phyloP scores from a whole-genome alignment of 2,797 vertebrate species.

The Echeneis naucrates region DNA sequence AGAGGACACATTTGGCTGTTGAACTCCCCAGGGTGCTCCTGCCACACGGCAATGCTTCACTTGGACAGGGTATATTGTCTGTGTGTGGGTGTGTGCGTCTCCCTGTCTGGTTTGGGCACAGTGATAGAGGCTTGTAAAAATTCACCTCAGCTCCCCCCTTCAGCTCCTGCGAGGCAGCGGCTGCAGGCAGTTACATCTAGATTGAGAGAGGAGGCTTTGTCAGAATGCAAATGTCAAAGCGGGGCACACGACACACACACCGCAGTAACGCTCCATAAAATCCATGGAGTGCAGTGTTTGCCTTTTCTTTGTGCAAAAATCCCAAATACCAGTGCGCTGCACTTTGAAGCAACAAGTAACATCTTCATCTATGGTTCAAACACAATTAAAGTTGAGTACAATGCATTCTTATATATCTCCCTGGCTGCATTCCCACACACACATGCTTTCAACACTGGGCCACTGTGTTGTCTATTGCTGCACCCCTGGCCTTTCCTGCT shows the following conservation, averaged over 20 bases:
- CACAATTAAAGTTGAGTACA: constrained; percentile 46
- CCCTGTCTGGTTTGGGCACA: constrained; percentile 57
- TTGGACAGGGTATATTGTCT: constrained; percentile 67
- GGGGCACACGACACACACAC: constrained; percentile 30
- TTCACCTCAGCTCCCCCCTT: constrained; percentile 81
- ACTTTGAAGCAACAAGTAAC: constrained; percentile 35
- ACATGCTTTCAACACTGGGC: constrained; percentile 26
- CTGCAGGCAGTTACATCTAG: constrained; percentile 83
- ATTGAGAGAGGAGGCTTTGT: constrained; percentile 78
- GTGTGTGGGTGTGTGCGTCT: constrained; percentile 5
- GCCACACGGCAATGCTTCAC: constrained; percentile 72
- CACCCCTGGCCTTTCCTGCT: constrained; percentile 29
- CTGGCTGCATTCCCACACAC: constrained; percentile 13
- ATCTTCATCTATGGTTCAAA: constrained; percentile 47
- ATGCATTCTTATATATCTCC: constrained; percentile 36
- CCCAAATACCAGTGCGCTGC: constrained; percentile 27
- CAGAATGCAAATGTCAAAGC: constrained; percentile 81
- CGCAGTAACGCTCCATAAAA: constrained; percentile 47
- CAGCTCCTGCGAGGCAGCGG: constrained; percentile 80
- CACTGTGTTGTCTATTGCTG: constrained; percentile 24
- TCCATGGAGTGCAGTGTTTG: constrained; percentile 48
- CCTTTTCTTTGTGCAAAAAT: constrained; percentile 51
- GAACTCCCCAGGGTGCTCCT: constrained; percentile 75
- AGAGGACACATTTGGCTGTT: constrained; percentile 80
- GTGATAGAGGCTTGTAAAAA: constrained; percentile 75